Conservation (phyloP, 1,140 invertebrate species). For the Caenorhabditis brenneri region DNA sequence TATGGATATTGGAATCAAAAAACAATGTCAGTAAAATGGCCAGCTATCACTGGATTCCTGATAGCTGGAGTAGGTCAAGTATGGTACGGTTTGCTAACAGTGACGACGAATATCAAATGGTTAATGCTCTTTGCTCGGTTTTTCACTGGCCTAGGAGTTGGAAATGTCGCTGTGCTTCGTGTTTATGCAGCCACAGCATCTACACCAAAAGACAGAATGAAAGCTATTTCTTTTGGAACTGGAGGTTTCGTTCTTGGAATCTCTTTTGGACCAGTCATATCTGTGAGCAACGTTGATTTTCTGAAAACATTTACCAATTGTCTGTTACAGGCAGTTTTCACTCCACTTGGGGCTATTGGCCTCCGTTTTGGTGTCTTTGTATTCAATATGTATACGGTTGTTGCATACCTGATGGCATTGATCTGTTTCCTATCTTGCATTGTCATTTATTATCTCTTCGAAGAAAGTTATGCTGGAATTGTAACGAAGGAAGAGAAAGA, state of each 20-base stretch:
- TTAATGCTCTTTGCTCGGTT: slow-evolving; percentile 53
- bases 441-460: slow-evolving; percentile 48
- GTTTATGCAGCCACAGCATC: slow-evolving; percentile 55
- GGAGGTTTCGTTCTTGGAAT: slow-evolving; percentile 56
- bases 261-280: slow-evolving; percentile 58
- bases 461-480: slow-evolving; percentile 58
- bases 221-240: slow-evolving; percentile 56
- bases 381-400: slow-evolving; percentile 57
- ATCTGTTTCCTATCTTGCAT: slow-evolving; percentile 44
- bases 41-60: slow-evolving; percentile 49
- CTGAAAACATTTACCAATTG: background rate
- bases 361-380: slow-evolving; percentile 19
- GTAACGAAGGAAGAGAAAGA: slow-evolving; percentile 51
- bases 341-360: slow-evolving; percentile 51
- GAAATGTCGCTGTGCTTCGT: slow-evolving; percentile 52
- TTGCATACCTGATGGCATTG: slow-evolving; percentile 55
- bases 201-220: slow-evolving; percentile 51
- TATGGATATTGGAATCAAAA: slow-evolving; percentile 59
- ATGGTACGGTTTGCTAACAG: slow-evolving; percentile 30
- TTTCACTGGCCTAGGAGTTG: slow-evolving; percentile 53
- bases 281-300: background rate
- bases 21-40: slow-evolving; percentile 51
- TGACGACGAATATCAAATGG: slow-evolving; percentile 49
- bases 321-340: slow-evolving; percentile 51
- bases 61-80: slow-evolving; percentile 46